phyloP scores from a whole-genome alignment of 2,888 invertebrate species.

The Caenorhabditis sp. region DNA sequence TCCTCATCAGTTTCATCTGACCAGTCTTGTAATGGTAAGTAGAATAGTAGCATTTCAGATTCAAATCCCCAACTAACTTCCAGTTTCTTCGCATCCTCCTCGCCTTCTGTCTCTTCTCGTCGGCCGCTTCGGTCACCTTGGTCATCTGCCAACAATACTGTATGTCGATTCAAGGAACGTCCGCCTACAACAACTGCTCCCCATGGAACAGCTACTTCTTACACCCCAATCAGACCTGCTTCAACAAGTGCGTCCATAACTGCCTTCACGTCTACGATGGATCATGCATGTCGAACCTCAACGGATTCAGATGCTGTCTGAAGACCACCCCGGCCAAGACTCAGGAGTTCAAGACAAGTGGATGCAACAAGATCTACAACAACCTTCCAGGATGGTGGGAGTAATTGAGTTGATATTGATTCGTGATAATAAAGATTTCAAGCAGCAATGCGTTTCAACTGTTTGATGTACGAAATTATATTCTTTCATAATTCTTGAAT shows the following conservation, averaged over 20 bases:
- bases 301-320: slow-evolving; percentile 7
- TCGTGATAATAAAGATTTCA: too few relatives aligned
- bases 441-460: too few relatives aligned
- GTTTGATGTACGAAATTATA: not conserved
- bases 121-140: too few relatives aligned
- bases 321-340: not conserved
- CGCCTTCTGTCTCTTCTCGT: too few relatives aligned
- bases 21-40: too few relatives aligned
- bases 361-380: slow-evolving; percentile 13
- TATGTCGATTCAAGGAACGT: not conserved
- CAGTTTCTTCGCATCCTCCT: too few relatives aligned
- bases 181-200: not conserved
- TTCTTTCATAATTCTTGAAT: too few relatives aligned
- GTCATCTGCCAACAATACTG: not conserved
- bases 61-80: too few relatives aligned
- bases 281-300: not conserved
- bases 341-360: not conserved
- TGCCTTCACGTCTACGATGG: not conserved
- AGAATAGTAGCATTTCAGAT: too few relatives aligned
- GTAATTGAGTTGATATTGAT: not conserved
- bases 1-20: too few relatives aligned
- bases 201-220: slow-evolving; percentile 4
- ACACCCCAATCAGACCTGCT: slow-evolving; percentile 6
- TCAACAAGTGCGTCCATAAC: slow-evolving; percentile 1
- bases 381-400: not conserved